Conservation (phyloP, 1,140 invertebrate genomes). For the Callitettix versicolor region DNA sequence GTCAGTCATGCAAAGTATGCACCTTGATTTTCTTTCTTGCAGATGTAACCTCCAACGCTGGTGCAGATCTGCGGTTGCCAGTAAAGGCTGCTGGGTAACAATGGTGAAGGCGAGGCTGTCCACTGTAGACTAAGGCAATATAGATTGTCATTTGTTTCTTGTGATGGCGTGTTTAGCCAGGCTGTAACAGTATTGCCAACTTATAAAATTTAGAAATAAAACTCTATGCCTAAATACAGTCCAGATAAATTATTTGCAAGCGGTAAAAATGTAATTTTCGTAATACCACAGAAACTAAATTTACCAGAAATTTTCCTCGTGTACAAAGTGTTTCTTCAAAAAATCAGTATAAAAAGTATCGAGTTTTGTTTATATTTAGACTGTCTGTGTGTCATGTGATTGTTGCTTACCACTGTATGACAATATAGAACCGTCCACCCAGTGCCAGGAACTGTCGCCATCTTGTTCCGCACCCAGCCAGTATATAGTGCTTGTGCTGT, state of each 20-base stretch:
- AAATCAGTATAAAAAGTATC: too few species aligned
- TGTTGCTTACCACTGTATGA: slow-evolving; percentile 41
- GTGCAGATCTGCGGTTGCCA: slow-evolving; percentile 46
- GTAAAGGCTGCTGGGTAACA: slow-evolving; percentile 48
- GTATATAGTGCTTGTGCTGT: slow-evolving; percentile 52
- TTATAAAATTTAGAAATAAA: too few species aligned
- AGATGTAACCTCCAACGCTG: slow-evolving; percentile 52
- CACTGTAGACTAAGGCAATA: slow-evolving; percentile 48
- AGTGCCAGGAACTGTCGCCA: slow-evolving; percentile 36
- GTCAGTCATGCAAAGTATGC: too few species aligned
- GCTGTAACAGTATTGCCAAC: slow-evolving; percentile 21
- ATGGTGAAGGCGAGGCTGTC: slow-evolving; percentile 44
- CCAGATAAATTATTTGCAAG: neutral
- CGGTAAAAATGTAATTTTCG: neutral
- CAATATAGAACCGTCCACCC: slow-evolving; percentile 46
- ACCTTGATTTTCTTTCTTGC: slow-evolving; percentile 36
- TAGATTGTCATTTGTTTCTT: neutral
- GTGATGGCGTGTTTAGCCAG: slow-evolving; percentile 35
- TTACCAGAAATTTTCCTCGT: neutral
- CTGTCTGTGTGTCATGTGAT: too few species aligned
- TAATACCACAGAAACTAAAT: neutral
- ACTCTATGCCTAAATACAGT: too few species aligned
- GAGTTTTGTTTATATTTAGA: too few species aligned
- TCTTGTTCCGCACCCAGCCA: slow-evolving; percentile 47
- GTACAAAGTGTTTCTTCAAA: too few species aligned